Percentiles rank a stretch among this genome's conserved stretches.
Evolutionary conservation across 2,113 vertebrate genomes (phyloP).

Genomic region (Anarhynchus alexandrinus): DNA sequence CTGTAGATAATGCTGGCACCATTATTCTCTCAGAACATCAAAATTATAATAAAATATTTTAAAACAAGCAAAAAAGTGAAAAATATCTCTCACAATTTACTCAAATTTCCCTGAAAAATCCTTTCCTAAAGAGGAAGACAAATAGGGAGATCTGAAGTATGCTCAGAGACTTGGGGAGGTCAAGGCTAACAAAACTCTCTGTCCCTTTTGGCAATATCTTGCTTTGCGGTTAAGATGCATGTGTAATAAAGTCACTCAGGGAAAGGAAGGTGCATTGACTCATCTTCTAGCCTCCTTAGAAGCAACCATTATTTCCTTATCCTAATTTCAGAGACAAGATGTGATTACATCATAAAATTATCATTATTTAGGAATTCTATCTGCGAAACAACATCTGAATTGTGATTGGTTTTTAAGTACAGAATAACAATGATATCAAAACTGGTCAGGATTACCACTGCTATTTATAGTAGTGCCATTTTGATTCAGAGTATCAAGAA

Average conservation of each 20-base stretch:
- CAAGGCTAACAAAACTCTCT: neutral
- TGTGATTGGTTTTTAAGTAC: neutral
- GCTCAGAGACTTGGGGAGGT: neutral
- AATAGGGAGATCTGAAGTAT: neutral
- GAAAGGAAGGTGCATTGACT: neutral
- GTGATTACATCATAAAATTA: constrained; percentile 22
- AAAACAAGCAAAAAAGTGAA: neutral
- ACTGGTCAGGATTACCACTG: neutral
- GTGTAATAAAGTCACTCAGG: neutral
- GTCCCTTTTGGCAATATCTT: neutral
- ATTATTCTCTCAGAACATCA: neutral
- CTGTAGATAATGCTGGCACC: neutral
- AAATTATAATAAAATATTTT: neutral
- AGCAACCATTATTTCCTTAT: constrained; percentile 22
- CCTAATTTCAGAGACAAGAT: constrained; percentile 37
- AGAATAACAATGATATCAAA: neutral
- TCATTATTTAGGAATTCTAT: neutral
- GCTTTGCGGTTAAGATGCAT: neutral
- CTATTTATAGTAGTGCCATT: neutral
- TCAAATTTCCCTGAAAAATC: neutral
- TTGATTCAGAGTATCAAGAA: neutral
- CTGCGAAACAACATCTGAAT: neutral
- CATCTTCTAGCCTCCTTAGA: neutral
- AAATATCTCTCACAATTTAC: neutral
- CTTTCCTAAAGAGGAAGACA: neutral